Evolutionary conservation across 2,888 invertebrate species (phyloP).

Genomic region (Orthosia incerta): DNA sequence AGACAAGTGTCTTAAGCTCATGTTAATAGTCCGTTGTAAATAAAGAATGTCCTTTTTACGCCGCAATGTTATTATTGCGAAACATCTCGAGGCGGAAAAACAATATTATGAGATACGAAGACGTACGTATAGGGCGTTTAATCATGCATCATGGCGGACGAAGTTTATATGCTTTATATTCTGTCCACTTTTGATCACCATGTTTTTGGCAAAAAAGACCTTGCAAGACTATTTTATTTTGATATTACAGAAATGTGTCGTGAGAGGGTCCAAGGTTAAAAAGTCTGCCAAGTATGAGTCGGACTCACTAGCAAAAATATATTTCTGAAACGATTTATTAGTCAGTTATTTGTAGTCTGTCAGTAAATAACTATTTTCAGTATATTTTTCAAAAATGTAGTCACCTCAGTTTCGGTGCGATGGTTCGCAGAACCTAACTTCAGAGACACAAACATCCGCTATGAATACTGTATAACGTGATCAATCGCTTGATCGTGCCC

Average conservation of each 20-base stretch:
- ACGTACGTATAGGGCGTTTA: not conserved
- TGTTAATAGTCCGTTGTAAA: not conserved
- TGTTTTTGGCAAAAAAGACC: not conserved
- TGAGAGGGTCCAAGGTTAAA: not conserved
- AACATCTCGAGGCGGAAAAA: slow-evolving; percentile 1
- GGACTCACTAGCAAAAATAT: too few species aligned
- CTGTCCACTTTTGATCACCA: not conserved
- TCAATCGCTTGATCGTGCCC: too few species aligned
- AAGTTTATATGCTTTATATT: not conserved
- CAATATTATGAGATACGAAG: not conserved
- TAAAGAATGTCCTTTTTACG: not conserved
- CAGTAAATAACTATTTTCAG: too few species aligned
- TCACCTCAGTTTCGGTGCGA: too few species aligned
- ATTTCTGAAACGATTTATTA: too few species aligned
- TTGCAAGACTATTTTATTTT: not conserved
- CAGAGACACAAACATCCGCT: too few species aligned
- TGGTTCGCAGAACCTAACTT: too few species aligned
- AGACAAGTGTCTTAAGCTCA: too few species aligned
- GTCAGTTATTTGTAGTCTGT: too few species aligned
- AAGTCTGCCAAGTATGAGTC: too few species aligned
- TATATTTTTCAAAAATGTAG: too few species aligned
- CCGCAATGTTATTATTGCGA: not conserved
- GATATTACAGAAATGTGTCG: not conserved
- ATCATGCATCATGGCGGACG: not conserved
- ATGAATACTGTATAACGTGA: too few species aligned